Percentiles rank a stretch among this genome's conserved stretches.
Evolutionary conservation across 2,888 invertebrate genomes (phyloP).

Genomic region (Sarcophaga rosellei): DNA sequence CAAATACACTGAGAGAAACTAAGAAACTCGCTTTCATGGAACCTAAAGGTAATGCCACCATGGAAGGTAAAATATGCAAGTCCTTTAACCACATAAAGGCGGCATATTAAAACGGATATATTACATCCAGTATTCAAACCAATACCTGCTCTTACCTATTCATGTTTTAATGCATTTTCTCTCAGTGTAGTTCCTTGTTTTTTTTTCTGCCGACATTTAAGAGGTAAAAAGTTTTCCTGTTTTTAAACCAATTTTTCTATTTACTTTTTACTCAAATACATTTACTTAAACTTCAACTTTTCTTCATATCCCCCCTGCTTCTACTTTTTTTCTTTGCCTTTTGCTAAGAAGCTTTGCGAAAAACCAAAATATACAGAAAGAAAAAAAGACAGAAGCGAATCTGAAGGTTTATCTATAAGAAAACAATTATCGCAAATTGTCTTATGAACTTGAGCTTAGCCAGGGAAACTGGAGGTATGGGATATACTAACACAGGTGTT

Average conservation of each 20-base stretch:
- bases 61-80: too few species aligned
- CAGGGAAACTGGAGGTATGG: neutral
- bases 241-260: conserved; percentile 59
- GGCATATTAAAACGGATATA: neutral
- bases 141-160: too few species aligned
- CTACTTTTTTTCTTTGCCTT: neutral
- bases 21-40: neutral
- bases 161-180: neutral
- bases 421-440: conserved; percentile 64
- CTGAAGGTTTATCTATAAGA: conserved; percentile 60
- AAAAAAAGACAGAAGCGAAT: neutral
- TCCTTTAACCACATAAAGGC: too few species aligned
- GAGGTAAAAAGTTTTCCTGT: conserved; percentile 48
- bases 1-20: conserved; percentile 18
- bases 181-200: neutral
- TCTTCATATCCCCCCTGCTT: neutral
- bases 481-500: conserved; percentile 59
- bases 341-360: neutral
- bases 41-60: too few species aligned
- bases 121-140: neutral
- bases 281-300: conserved; percentile 15
- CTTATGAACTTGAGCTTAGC: conserved; percentile 10
- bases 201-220: neutral
- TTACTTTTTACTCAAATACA: conserved; percentile 47
- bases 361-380: neutral